phyloP scores from a whole-genome alignment of 2,113 vertebrate genomes.

The Callithrix jacchus region DNA sequence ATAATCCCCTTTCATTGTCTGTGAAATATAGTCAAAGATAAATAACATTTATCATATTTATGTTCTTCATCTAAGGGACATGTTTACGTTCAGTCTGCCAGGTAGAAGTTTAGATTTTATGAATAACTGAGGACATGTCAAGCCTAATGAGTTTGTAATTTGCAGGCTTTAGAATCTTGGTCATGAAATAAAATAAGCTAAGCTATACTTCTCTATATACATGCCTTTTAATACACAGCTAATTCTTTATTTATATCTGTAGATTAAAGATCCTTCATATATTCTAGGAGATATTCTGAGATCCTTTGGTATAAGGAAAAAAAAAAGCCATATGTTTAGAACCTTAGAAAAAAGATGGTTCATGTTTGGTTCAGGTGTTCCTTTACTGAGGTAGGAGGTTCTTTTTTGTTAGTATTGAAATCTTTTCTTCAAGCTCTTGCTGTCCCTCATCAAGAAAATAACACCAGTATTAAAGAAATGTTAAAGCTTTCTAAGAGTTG shows the following conservation, averaged over 20 bases:
- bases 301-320: not conserved
- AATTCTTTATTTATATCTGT: not conserved
- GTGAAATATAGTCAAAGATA: constrained; percentile 9
- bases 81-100: constrained; percentile 33
- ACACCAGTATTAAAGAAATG: not conserved
- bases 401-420: not conserved
- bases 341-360: not conserved
- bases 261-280: not conserved
- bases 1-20: not conserved
- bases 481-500: not conserved
- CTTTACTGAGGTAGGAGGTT: not conserved
- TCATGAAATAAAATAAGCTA: constrained; percentile 3
- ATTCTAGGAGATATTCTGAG: not conserved
- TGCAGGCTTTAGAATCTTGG: constrained; percentile 1
- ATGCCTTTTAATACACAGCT: not conserved
- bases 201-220: not conserved
- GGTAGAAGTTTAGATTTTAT: constrained; percentile 29
- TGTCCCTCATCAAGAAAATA: not conserved
- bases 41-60: constrained; percentile 1
- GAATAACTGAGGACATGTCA: constrained; percentile 7
- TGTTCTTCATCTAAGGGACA: constrained; percentile 25
- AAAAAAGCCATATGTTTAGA: not conserved
- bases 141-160: constrained; percentile 10
- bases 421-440: not conserved
- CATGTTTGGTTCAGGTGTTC: not conserved